A percentile compares a stretch with the other conserved stretches of the same genome.
Evolutionary conservation across 2,888 invertebrate species (phyloP).

Genomic region (Stenichneumon culpator): DNA sequence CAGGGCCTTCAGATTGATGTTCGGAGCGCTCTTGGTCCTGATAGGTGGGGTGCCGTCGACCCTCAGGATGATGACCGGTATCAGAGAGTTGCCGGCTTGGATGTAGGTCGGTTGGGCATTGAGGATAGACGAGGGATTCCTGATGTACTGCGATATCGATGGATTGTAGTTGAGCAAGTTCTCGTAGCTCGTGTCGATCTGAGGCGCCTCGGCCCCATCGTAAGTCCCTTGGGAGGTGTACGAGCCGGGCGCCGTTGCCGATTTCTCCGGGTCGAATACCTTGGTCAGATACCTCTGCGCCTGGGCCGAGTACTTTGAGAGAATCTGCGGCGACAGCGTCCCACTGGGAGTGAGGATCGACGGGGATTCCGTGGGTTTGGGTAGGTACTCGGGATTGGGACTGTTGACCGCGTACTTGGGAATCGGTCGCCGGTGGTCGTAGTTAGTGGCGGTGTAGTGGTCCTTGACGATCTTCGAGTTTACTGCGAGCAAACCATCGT

Average conservation of each 20-base stretch:
- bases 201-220: background rate
- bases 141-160: constrained; percentile 83
- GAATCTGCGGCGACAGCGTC: constrained; percentile 65
- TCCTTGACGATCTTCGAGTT: constrained; percentile 22
- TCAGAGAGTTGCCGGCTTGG: constrained; percentile 82
- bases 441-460: constrained; percentile 40
- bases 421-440: constrained; percentile 48
- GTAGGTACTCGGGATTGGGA: constrained; percentile 77
- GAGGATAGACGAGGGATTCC: constrained; percentile 82
- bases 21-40: constrained; percentile 75
- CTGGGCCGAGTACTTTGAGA: constrained; percentile 74
- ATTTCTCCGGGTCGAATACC: constrained; percentile 68
- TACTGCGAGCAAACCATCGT: constrained; percentile 3
- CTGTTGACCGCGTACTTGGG: constrained; percentile 77
- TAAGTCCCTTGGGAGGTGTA: background rate
- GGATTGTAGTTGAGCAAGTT: constrained; percentile 82
- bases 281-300: constrained; percentile 76
- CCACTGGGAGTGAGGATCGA: constrained; percentile 68
- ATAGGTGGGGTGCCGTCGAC: constrained; percentile 82
- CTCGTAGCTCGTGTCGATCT: constrained; percentile 71
- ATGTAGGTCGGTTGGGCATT: constrained; percentile 83
- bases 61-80: constrained; percentile 83
- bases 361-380: constrained; percentile 58
- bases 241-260: background rate
- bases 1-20: constrained; percentile 82